Conservation (phyloP, 2,797 vertebrate species). For the Siniperca scherzeri region DNA sequence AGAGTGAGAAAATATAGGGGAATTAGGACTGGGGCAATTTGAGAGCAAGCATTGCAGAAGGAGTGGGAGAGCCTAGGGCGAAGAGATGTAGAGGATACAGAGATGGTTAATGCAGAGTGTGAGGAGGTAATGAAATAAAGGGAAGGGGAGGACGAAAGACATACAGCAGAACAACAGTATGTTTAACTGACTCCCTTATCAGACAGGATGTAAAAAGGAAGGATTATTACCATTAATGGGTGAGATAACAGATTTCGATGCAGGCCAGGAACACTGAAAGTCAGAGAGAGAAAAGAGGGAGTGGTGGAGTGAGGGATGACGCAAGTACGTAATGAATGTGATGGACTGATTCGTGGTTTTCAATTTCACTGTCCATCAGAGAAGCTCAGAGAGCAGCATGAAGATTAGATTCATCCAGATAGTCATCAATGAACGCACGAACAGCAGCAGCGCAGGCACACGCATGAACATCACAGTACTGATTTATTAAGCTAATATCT, state of each 20-base stretch:
- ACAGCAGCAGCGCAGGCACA: background rate
- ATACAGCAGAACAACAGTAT: conserved; percentile 17
- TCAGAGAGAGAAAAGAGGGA: background rate
- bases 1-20: conserved; percentile 28
- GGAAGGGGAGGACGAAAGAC: conserved; percentile 1
- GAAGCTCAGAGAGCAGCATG: conserved; percentile 23
- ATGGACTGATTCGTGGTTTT: conserved; percentile 41
- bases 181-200: conserved; percentile 31
- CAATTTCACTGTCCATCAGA: conserved; percentile 46
- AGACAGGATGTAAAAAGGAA: background rate
- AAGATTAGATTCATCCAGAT: conserved; percentile 24
- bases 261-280: conserved; percentile 10
- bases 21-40: conserved; percentile 48
- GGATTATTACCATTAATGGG: conserved; percentile 15
- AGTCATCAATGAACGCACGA: conserved; percentile 11
- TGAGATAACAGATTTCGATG: conserved; percentile 23
- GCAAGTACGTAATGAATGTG: conserved; percentile 19
- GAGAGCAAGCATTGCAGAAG: conserved; percentile 19
- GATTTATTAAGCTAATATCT: conserved; percentile 8
- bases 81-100: conserved; percentile 5
- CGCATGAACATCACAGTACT: conserved; percentile 6
- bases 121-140: conserved; percentile 34
- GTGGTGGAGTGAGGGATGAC: conserved; percentile 18
- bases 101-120: conserved; percentile 36
- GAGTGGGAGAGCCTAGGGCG: conserved; percentile 9